Evolutionary conservation across 2,797 vertebrate genomes (phyloP), one percentile per base, ranked within the genome.

Genomic region (Phataginus tetradactyla): DNA sequence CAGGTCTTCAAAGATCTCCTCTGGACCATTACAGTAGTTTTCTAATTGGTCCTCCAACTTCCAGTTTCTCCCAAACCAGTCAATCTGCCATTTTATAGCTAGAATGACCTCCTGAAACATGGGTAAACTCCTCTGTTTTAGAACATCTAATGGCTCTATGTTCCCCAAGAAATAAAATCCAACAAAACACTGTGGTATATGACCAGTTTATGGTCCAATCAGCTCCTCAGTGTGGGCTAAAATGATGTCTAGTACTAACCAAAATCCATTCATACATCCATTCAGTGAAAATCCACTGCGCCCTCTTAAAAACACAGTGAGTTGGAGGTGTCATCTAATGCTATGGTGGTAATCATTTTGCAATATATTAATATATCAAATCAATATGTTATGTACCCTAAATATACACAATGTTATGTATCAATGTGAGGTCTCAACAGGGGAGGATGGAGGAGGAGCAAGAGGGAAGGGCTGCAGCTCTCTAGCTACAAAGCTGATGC

Each of bases 141-240:
- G 87, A 61, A 79, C 11, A 11, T 53, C 59, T 53, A 21, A 37
- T 39, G 72, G 64, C 27, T 94, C 32, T 39, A 7, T 49, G 18
- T 61, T 91, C 34, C 53, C 78, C 12, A n/a, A 23, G 32, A 92
- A 37, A 25, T 39, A 57, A 90, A 84, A 34, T 75, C 45, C 55
- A 88, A 49, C 37, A 84, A 55, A 55, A 51, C 37, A 10, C 27
- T 29, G 10, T 4, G 59, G 71, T 25, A 32, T 11, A 8, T 7
- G 32, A 61, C 55, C 25, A 15, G 7, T 12, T 7, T 32, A 11
- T 3, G 64, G 23, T 39, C 55, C 21, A 45, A 7, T 66, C 59
- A 23, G 17, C 32, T 51, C n/a, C 29, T 14, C 18, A 18, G 51
- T 13, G 7, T n/a, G 29, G 68, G 29, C 61, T 69, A 66, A 37